Conservation (phyloP, 2,888 invertebrate genomes). For the Camptogramma bilineatum region DNA sequence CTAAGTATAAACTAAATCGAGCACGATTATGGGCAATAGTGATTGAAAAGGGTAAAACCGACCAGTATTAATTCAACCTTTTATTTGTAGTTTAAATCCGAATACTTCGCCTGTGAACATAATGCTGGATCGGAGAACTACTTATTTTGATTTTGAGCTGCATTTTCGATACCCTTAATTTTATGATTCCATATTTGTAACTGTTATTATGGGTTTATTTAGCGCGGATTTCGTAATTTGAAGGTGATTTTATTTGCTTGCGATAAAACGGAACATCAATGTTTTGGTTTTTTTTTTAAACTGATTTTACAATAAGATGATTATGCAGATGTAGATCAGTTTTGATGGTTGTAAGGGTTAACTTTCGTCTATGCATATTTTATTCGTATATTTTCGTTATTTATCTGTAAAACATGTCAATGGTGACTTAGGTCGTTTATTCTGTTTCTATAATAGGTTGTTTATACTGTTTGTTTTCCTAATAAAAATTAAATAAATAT, state of each 20-base stretch:
- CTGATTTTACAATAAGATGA: neutral
- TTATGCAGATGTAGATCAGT: neutral
- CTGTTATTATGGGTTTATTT: slow-evolving; percentile 40
- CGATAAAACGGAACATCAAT: slow-evolving; percentile 12
- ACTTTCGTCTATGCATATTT: neutral
- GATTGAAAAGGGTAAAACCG: slow-evolving; percentile 81
- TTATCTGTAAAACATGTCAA: too few species aligned
- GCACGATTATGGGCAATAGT: slow-evolving; percentile 82
- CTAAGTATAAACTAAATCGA: slow-evolving; percentile 72
- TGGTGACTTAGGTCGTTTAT: too few species aligned
- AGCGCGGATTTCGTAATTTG: slow-evolving; percentile 29
- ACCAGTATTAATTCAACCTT: slow-evolving; percentile 65
- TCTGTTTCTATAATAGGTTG: too few species aligned
- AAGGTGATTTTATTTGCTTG: slow-evolving; percentile 25
- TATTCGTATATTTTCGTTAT: too few species aligned
- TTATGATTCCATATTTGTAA: slow-evolving; percentile 38
- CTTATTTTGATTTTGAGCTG: slow-evolving; percentile 38
- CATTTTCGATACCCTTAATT: slow-evolving; percentile 41
- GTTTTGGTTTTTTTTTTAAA: slow-evolving; percentile 7
- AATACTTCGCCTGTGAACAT: slow-evolving; percentile 57
- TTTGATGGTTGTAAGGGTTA: neutral
- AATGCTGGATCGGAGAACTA: slow-evolving; percentile 50
- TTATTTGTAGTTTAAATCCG: slow-evolving; percentile 63
- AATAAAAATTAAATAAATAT: too few species aligned
- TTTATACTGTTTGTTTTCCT: too few species aligned